Evolutionary conservation across 2,888 invertebrate species (phyloP), one percentile per base, ranked within the genome.

Genomic region (Polyommatus iphigenia): DNA sequence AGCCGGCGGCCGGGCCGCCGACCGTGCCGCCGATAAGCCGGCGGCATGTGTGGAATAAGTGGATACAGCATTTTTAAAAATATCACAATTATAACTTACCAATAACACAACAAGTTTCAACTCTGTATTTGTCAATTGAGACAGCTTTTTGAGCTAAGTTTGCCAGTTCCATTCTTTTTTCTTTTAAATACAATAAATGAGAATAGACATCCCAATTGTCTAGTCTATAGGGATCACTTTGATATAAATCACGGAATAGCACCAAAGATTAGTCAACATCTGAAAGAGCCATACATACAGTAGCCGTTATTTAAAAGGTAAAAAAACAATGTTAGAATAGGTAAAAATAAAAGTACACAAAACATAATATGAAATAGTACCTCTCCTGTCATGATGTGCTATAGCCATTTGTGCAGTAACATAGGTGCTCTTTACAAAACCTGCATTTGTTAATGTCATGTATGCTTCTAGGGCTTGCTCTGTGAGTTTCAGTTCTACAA

Each of bases 191-290:
- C 10, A 99, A 94, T 78, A 99, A 94, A 94, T 99, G 99, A 4
- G 99, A 99, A 89, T 98, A 99, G 0, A 98, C 97, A 90, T 99
- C 99, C 95, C 99, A 97, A 88, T 99, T 98, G 85, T 99, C 99
- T 59, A 99, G 91, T 71, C 99, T 95, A 88, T 96, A 99, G 0
- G 99, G 99, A 94, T 99, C 99, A 84, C 95, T 94, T 83, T 96
- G 96, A 82, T 97, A 96, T 46, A 99, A 95, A 80, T 96, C 95
- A 86, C 97, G 96, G 87, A 99, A 99, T 76, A 97, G 95, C 80
- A 96, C 95, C 78, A 99, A 96, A 0, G 99, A 98, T 83, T 97
- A 96, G 85, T 98, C 98, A 29, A 98, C 97, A 93, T 99, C 99
- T 98, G 89, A 77, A 95, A 88, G 54, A 80, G 10, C 8, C 8